Conservation (phyloP, 2,888 invertebrate species). For the Tenthredo scrophulariae region DNA sequence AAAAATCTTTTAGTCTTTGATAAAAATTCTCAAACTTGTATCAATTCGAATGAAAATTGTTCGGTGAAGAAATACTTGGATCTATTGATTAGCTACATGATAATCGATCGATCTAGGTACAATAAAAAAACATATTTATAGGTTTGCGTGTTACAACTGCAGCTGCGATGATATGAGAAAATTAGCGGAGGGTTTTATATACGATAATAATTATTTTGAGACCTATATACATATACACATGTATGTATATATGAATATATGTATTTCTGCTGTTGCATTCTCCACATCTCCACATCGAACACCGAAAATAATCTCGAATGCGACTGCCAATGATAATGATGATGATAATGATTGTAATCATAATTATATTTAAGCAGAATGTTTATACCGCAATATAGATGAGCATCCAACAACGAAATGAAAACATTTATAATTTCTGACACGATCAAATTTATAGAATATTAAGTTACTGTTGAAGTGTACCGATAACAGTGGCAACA, state of each 20-base stretch:
- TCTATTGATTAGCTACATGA: too few species aligned
- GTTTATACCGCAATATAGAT: not conserved
- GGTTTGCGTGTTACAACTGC: not conserved
- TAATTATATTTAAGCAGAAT: slow-evolving; percentile 29
- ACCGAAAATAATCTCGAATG: slow-evolving; percentile 27
- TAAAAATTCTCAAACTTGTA: not conserved
- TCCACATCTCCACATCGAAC: slow-evolving; percentile 29
- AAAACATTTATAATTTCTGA: slow-evolving; percentile 28
- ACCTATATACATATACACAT: not conserved
- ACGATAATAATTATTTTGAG: not conserved
- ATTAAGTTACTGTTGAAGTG: not conserved
- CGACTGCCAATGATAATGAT: slow-evolving; percentile 10
- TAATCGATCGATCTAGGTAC: too few species aligned
- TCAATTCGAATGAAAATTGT: not conserved
- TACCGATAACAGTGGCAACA: slow-evolving; percentile 1
- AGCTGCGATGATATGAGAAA: not conserved
- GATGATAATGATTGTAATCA: not conserved
- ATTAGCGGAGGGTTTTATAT: not conserved
- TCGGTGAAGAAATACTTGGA: not conserved
- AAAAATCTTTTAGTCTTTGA: not conserved
- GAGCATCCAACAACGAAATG: slow-evolving; percentile 39
- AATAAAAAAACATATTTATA: not conserved
- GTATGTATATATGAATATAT: too few species aligned
- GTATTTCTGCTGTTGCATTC: slow-evolving; percentile 18
- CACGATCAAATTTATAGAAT: not conserved